Percentiles rank a stretch among this genome's conserved stretches.
phyloP scores from a whole-genome alignment of 1,140 invertebrate genomes.

The Zaprionus taronus region DNA sequence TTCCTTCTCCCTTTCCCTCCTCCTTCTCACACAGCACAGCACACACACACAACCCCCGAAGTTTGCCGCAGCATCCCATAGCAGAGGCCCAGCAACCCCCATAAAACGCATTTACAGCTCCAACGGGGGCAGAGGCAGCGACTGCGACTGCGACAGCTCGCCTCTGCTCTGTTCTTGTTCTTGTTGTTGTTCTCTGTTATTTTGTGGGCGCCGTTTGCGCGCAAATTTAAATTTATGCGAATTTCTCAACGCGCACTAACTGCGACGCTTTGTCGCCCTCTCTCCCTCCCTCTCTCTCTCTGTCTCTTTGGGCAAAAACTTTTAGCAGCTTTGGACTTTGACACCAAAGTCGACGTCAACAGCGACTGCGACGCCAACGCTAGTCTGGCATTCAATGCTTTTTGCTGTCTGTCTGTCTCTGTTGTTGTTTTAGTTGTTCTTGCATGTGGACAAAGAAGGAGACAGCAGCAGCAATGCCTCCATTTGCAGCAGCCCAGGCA shows the following conservation, averaged over 20 bases:
- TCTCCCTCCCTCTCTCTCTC: background rate
- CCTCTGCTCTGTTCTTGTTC: background rate
- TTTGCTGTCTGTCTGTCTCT: constrained; percentile 31
- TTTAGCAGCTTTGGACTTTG: constrained; percentile 63
- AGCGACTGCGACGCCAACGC: constrained; percentile 9
- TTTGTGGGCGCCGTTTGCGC: constrained; percentile 66
- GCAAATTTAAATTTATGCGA: constrained; percentile 80
- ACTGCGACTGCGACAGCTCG: constrained; percentile 3
- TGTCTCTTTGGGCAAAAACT: constrained; percentile 35
- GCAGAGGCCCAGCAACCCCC: constrained; percentile 59
- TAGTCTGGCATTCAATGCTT: constrained; percentile 39
- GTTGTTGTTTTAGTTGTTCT: constrained; percentile 52
- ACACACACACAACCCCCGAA: constrained; percentile 3
- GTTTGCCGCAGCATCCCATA: constrained; percentile 43
- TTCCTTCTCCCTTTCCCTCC: background rate
- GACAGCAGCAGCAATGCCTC: constrained; percentile 34
- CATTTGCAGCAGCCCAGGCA: constrained; percentile 40
- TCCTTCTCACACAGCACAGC: constrained; percentile 19
- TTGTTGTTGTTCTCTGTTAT: constrained; percentile 27
- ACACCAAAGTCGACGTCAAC: constrained; percentile 20
- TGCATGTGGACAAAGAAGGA: constrained; percentile 52
- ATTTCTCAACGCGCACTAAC: constrained; percentile 70
- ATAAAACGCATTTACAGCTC: constrained; percentile 66
- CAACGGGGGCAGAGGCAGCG: constrained; percentile 17
- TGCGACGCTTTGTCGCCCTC: constrained; percentile 48